phyloP scores from a whole-genome alignment of 2,113 vertebrate species.

The Apistogramma diplotaenia region DNA sequence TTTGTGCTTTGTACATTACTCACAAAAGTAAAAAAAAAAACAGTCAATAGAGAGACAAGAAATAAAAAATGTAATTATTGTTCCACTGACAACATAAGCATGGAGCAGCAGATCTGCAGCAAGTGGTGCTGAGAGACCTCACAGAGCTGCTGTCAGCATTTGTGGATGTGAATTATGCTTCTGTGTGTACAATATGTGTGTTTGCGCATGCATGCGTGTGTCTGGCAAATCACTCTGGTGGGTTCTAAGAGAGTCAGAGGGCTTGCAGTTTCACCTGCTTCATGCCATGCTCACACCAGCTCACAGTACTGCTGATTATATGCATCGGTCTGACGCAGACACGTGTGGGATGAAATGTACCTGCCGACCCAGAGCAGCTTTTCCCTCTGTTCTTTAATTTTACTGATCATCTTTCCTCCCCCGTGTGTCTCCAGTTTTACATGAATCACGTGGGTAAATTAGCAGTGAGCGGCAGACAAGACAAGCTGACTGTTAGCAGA shows the following conservation, averaged over 20 bases:
- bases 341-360: slow-evolving; percentile 53
- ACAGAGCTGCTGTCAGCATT: background rate
- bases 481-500: slow-evolving; percentile 59
- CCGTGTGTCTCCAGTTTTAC: slow-evolving; percentile 5
- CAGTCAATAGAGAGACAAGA: accelerated
- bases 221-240: slow-evolving; percentile 51
- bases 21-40: background rate
- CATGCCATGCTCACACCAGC: slow-evolving; percentile 25
- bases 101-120: background rate
- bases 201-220: background rate
- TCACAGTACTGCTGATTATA: slow-evolving; percentile 53
- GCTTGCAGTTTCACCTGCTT: background rate
- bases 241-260: slow-evolving; percentile 19
- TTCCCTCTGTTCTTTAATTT: slow-evolving; percentile 31
- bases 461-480: slow-evolving; percentile 50
- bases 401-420: slow-evolving; percentile 2
- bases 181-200: background rate
- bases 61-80: background rate
- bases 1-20: background rate
- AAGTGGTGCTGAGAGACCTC: slow-evolving; percentile 2
- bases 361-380: slow-evolving; percentile 32
- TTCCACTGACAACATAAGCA: background rate
- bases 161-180: background rate
- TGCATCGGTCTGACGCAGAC: slow-evolving; percentile 47
- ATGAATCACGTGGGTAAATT: slow-evolving; percentile 55